These are phyloP conservation scores for Argyresthia goedartella DNA, from an alignment of 2,888 invertebrate genomes.

Conservation along the genomic window DNA sequence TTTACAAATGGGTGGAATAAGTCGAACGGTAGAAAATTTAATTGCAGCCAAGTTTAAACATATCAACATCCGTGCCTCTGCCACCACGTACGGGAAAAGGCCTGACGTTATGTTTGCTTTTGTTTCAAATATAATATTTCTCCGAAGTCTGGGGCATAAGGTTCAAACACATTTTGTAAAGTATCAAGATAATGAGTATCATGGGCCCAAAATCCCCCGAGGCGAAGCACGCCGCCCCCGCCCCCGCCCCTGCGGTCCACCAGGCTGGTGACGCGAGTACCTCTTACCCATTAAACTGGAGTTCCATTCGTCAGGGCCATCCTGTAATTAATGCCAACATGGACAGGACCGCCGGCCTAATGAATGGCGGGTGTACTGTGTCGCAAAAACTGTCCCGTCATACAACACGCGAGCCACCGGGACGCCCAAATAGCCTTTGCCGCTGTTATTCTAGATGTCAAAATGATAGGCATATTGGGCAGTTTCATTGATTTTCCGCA, in stretches of 20 bases:
- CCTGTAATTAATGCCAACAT: constrained; percentile 60
- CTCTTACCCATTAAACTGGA: constrained; percentile 16
- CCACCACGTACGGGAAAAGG: too few species aligned
- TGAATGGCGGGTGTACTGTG: constrained; percentile 56
- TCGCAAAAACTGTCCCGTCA: constrained; percentile 59
- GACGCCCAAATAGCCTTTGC: background rate
- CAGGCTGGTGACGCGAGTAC: constrained; percentile 16
- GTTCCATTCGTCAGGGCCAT: constrained; percentile 43
- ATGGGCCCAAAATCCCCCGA: too few species aligned
- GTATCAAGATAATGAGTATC: too few species aligned
- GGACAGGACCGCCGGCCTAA: constrained; percentile 44
- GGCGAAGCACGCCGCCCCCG: too few species aligned
- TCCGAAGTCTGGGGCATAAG: too few species aligned
- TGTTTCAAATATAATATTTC: too few species aligned
- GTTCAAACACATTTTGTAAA: too few species aligned
- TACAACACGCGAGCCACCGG: constrained; percentile 8
- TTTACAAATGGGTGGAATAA: too few species aligned
- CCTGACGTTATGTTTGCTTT: too few species aligned
- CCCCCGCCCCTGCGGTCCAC: constrained; percentile 20
- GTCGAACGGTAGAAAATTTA: too few species aligned
- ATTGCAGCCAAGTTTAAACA: too few species aligned
- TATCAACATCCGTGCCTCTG: too few species aligned
- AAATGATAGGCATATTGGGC: constrained; percentile 58
- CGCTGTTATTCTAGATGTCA: constrained; percentile 50
- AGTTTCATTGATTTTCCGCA: constrained; percentile 46